Base-by-base conservation (phyloP, 2,888 invertebrate species). In the Itoplectis maculator region DNA sequence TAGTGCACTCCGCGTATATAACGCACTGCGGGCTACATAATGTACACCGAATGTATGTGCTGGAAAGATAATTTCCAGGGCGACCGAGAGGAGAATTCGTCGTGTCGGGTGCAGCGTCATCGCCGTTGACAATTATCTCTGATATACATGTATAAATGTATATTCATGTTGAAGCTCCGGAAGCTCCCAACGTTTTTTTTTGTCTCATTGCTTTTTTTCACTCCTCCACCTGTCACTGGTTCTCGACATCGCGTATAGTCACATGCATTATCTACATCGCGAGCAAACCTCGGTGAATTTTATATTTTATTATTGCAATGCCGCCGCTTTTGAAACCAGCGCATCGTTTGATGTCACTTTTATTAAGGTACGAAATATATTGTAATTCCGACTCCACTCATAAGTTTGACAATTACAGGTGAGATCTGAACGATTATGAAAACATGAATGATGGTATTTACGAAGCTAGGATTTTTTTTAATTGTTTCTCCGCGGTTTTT, bases 1-100 rank as follows among this genome's bases (percentile, higher is more conserved):
- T 20, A 2, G 15, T 18, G 18, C 15, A 23, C 20, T 13, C 0
- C n/a, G n/a, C n/a, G 45, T 56, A 63, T 37, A 13, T 37, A 29
- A 29, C 29, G n/a, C 35, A 47, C 45, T 15, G 13, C 18, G 0
- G 15, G 6, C 6, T 59, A 72, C 51, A 66, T 66, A 47, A 49
- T n/a, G 20, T 45, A 6, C 37, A 45, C 56, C n/a, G 54, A 45
- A 68, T 35, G 37, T 40, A 61, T 45, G 54, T 29, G 65, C 5
- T 15, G 29, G 37, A 61, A 65, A 81, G 81, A 81, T 81, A 76
- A 81, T 76, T 76, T 76, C 81, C 81, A 72, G 66, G 35, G 56
- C 68, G 56, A 73, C 63, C 59, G 59, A 5, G 66, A 54, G 15
- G 42, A 59, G 47, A 77, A 77, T 81, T 51, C 72, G 37, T 73